Evolutionary conservation across 2,113 vertebrate species (phyloP).

Genomic region (Galbula dea): DNA sequence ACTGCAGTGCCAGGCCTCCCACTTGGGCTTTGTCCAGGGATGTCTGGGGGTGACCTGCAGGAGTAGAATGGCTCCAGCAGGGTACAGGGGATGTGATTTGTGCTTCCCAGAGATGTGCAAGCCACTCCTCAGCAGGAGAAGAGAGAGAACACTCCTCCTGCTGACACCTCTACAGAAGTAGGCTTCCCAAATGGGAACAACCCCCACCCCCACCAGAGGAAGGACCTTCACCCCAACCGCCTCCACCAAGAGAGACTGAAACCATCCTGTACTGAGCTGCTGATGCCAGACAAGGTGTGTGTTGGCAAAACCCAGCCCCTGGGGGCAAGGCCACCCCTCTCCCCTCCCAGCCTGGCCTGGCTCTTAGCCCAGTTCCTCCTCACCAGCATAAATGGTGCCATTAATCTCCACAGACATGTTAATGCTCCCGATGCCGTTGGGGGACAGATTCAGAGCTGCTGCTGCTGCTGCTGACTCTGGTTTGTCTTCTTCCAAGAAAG

Average conservation of each 20-base stretch:
- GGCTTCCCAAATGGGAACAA: too few species aligned
- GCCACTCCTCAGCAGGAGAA: neutral
- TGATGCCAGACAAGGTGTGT: too few species aligned
- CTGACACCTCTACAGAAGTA: accelerated
- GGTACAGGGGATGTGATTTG: neutral
- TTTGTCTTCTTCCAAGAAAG: slow-evolving; percentile 71
- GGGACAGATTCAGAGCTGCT: slow-evolving; percentile 69
- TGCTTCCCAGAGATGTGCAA: accelerated
- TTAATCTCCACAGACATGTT: slow-evolving; percentile 86
- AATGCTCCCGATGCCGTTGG: slow-evolving; percentile 77
- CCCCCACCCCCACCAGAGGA: too few species aligned
- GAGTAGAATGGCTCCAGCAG: accelerated
- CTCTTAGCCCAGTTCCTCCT: neutral
- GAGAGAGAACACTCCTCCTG: neutral
- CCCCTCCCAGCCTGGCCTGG: neutral
- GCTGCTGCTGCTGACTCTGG: slow-evolving; percentile 39
- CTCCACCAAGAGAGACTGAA: neutral
- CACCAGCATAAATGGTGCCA: slow-evolving; percentile 80
- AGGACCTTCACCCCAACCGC: too few species aligned
- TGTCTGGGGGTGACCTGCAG: accelerated
- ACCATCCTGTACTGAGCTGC: accelerated
- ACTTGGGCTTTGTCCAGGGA: accelerated
- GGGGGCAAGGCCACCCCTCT: neutral
- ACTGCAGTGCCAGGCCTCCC: neutral
- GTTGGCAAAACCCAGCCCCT: neutral